Base-by-base conservation (phyloP, 92 coral and sea anemone genomes). In the Bergia sp. region DNA sequence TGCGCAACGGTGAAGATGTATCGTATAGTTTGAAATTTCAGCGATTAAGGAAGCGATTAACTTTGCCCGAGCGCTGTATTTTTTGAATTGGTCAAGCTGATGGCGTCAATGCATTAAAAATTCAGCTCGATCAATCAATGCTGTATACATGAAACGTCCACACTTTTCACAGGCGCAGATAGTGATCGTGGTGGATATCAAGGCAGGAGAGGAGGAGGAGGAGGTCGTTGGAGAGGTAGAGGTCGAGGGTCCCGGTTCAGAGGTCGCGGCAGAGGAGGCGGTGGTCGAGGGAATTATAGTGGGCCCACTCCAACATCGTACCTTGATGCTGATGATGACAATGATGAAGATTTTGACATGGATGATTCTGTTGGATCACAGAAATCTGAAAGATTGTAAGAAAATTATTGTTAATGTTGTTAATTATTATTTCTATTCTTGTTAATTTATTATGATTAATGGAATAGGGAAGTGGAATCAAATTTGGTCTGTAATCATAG, bases 341-440 rank as follows among this genome's bases (percentile, higher is more conserved):
- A 36, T 40, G 82, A 82, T 89, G 98, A 66, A 40, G 94, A 90
- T 91, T 95, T 79, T 79, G 96, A 90, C 79, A 89, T 69, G 89
- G 95, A 86, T 73, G 53, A 29, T 67, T 80, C 83, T 40, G 88
- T 42, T 49, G 92, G 73, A 18, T 49, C 86, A 37, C 86, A 79
- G 71, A 90, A 80, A 45, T 72, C 89, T 7, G 75, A 69, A 0
- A 86, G 82, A 40, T 86, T 73, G 88, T 90, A 86, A 88, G 88
- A 71, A 43, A 82, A 44, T 29, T 55, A 37, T 87, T 15, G 73
- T 37, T 37, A 29, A 29, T 29, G 29, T 18, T 5, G 6, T 38
- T 50, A 9, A 84, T 16, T 9, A 5, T 15, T 6, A 12, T 29
- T 29, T 29, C 29, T 29, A 29, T 29, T 29, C 29, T 29, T 29